phyloP scores from a whole-genome alignment of 2,113 vertebrate species.

The Candoia aspera region DNA sequence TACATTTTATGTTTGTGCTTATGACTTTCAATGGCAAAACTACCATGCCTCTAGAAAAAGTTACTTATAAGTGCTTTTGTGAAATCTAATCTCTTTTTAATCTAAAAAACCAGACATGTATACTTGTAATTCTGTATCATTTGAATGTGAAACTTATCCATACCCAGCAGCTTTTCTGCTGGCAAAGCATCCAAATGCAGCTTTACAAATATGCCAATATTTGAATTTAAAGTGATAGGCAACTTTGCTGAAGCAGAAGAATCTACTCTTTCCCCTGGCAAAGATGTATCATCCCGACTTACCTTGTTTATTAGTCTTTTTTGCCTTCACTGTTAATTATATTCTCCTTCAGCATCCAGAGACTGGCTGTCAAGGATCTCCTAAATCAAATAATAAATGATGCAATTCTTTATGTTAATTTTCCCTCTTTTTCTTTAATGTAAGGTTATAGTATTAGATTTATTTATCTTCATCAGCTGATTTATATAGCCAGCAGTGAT shows the following conservation, averaged over 20 bases:
- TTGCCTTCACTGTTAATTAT: constrained; percentile 30
- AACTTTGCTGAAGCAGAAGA: constrained; percentile 39
- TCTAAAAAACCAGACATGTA: neutral
- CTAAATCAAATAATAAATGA: constrained; percentile 10
- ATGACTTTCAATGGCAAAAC: neutral
- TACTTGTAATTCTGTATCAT: constrained; percentile 39
- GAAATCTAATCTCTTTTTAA: neutral
- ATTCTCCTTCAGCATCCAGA: constrained; percentile 17
- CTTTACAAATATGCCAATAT: constrained; percentile 42
- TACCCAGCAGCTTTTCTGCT: constrained; percentile 49
- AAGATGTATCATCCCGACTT: constrained; percentile 50
- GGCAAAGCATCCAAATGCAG: constrained; percentile 45
- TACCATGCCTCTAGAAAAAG: neutral
- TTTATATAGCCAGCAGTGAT: constrained; percentile 35
- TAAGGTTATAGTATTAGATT: neutral
- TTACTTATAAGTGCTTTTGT: constrained; percentile 8
- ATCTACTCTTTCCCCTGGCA: constrained; percentile 54
- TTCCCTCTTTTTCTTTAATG: rapidly evolving
- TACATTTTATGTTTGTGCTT: neutral
- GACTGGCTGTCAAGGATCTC: neutral
- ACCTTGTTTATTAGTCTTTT: constrained; percentile 44
- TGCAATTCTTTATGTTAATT: constrained; percentile 29
- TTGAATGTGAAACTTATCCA: constrained; percentile 29
- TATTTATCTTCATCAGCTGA: constrained; percentile 31
- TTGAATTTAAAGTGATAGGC: constrained; percentile 46